phyloP scores from a whole-genome alignment of 2,113 vertebrate species.

The Cyphomyrus discorhynchus region DNA sequence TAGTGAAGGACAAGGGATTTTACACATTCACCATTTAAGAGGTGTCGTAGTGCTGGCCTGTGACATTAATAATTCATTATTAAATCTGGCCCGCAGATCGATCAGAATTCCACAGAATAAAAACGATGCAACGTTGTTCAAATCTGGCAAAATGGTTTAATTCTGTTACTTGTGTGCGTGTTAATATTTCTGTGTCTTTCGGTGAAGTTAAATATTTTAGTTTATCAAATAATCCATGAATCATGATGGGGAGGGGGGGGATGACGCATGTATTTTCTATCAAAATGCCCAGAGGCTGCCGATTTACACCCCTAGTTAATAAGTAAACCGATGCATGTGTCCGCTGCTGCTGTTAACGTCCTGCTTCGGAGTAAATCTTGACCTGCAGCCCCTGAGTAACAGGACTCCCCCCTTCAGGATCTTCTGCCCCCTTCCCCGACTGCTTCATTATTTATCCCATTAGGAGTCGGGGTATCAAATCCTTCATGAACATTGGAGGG shows the following conservation, averaged over 20 bases:
- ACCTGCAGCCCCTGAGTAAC: neutral
- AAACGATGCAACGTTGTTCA: neutral
- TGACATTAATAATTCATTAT: neutral
- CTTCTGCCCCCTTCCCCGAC: neutral
- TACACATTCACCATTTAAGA: neutral
- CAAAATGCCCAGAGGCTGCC: neutral
- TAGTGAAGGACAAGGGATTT: neutral
- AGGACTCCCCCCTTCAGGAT: neutral
- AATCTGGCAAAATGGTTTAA: neutral
- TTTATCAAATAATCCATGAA: neutral
- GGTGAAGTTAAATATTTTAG: neutral
- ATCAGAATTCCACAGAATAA: neutral
- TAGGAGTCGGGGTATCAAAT: conserved; percentile 28
- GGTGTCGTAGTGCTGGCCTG: neutral
- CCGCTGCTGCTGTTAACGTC: neutral
- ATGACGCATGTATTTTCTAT: neutral
- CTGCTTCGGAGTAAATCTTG: neutral
- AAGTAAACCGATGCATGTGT: neutral
- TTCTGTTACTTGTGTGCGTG: neutral
- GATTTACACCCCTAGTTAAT: neutral
- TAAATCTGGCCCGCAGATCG: neutral
- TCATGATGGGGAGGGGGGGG: no score
- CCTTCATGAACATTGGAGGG: conserved; percentile 26
- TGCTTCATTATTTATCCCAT: conserved; percentile 58
- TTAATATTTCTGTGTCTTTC: neutral